Base-by-base conservation (phyloP, 2,113 vertebrate genomes). In the Onychostoma macrolepis region DNA sequence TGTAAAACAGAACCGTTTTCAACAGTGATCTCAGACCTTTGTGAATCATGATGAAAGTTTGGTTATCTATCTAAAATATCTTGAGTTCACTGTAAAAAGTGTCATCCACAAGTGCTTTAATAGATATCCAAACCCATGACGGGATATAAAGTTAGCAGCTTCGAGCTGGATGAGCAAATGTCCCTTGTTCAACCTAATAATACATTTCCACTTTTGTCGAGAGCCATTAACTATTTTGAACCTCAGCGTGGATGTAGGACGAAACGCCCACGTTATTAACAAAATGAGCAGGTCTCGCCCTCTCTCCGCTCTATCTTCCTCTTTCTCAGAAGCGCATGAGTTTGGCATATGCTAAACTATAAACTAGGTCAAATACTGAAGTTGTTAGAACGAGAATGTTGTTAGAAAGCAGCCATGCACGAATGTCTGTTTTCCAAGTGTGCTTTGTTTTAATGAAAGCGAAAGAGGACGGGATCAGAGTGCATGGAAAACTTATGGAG, bases 341-440 rank as follows among this genome's bases (percentile, higher is more conserved):
- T 26, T 30, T 58, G 30, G 15, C n/a, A 63, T 81, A 53, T 53
- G 67, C 38, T 72, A n/a, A 78, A 61, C 50, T 65, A 53, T 65
- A 28, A 63, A 36, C 58, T 67, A 72, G 85, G 79, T 83, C 71
- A 80, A 36, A 63, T 17, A 9, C 63, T 78, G 45, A 87, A 50
- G 81, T 72, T 79, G 85, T 74, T 21, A 50, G 30, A 28, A 67
- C 19, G 53, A 74, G 19, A 80, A 17, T 11, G 26, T 76, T 63
- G 79, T 67, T 53, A 24, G 43, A 53, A 75, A 72, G 41, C 41
- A 24, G 48, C 17, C 19, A 21, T 58, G 6, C 7, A 38, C 17
- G n/a, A 28, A 33, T 41, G 56, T 24, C 28, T 24, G 28, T 67
- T 84, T 79, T 82, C 30, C 58, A 43, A 71, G 58, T 38, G 38